Evolutionary conservation across 2,797 vertebrate genomes (phyloP), one percentile per base, ranked within the genome.

Genomic region (Leptatherina wallacei): DNA sequence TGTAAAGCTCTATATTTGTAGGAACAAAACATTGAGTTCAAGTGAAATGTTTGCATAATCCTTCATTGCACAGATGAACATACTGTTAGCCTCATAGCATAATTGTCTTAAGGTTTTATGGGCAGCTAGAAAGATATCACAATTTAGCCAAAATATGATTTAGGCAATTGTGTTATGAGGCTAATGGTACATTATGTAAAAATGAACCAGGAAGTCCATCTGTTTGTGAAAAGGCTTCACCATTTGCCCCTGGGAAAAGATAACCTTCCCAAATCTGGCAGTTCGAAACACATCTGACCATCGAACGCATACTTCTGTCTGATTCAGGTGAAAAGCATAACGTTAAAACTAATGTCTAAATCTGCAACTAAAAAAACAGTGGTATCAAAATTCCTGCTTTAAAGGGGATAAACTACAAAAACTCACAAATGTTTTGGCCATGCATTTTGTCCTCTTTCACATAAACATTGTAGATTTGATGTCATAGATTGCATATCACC

Each of bases 381-480:
- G n/a, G 2, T 10, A n/a, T 49, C 9, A 11, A 22, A 49, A 49
- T 22, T 49, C 47, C n/a, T 10, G 20, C 8, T 49, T 22, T 11
- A 22, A 9, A 49, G 20, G n/a, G 9, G 47, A 1, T 10, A 2
- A n/a, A 40, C 4, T 40, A 16, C 38, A 40, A 29, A 55, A 27
- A 7, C 27, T 18, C 14, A 7, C 14, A 8, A 30, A 30, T 2
- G 7, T 6, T 55, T 29, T 55, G 13, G 24, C 13, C 24, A 55
- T 16, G 27, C 11, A 55, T 55, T 27, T 58, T 3, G 8, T 13
- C 24, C 47, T 67, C 5, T 22, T 65, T 73, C 61, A 65, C 55
- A 24, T 3, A 11, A 68, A 74, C 54, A 61, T 38, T 51, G 51
- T 24, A 47, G 42, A 59, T 57, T 52, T 36, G 69, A 59, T 44